Percentiles rank a stretch among this genome's conserved stretches.
Conservation (phyloP, 1,140 invertebrate genomes). For the Drosophila insularis region DNA sequence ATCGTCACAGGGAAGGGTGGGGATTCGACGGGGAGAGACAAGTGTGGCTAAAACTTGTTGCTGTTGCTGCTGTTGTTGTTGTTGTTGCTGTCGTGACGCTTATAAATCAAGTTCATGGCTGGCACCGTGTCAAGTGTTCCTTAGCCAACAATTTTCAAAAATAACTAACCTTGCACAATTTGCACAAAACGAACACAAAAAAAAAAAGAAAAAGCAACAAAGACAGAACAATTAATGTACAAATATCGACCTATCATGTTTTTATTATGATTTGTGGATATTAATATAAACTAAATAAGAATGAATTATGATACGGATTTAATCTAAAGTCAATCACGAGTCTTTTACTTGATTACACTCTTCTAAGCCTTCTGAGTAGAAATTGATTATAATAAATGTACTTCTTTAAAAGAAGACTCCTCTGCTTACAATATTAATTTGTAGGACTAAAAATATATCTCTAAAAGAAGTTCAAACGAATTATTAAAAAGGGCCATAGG, state of each 20-base stretch:
- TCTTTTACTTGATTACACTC: too few species aligned
- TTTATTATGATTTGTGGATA: not conserved
- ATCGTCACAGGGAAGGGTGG: not conserved
- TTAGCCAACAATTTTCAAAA: constrained; percentile 42
- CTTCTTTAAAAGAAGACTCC: too few species aligned
- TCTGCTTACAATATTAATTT: too few species aligned
- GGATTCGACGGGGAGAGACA: not conserved
- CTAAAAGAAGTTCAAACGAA: too few species aligned
- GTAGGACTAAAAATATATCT: too few species aligned
- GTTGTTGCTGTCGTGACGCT: constrained; percentile 42
- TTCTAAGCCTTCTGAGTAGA: too few species aligned
- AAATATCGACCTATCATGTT: not conserved
- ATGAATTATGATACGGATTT: too few species aligned
- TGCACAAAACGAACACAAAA: too few species aligned
- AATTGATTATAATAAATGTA: too few species aligned
- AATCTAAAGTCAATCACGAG: too few species aligned
- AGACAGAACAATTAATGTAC: not conserved
- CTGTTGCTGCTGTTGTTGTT: constrained; percentile 14
- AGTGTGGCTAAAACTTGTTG: constrained; percentile 25
- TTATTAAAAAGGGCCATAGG: too few species aligned
- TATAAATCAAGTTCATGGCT: constrained; percentile 78
- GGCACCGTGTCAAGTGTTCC: constrained; percentile 72
- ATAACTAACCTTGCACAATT: constrained; percentile 73
- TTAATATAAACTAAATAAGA: too few species aligned
- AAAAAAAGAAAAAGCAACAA: not conserved